Base-by-base conservation (phyloP, 2,888 invertebrate species). In the Yponomeuta cagnagella region DNA sequence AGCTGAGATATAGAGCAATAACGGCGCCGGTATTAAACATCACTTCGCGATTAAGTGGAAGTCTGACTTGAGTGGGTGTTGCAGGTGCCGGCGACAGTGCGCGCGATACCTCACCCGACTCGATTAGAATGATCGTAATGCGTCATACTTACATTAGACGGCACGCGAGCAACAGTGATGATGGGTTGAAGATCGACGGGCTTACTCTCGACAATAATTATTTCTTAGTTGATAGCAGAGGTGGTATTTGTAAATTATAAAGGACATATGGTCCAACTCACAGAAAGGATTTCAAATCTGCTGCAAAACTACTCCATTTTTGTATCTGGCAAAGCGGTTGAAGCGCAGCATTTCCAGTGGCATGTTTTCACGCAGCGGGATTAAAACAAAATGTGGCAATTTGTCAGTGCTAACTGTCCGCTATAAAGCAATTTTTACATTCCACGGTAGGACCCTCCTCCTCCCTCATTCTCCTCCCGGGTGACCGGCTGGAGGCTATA, bases 1-100 rank as follows among this genome's bases (percentile, higher is more conserved):
- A 76, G 72, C 73, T 76, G 79, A 78, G 74, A 76, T 75, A 76
- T 77, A 74, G 74, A 75, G 72, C 78, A 76, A 77, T 76, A 75
- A 75, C 68, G 43, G 2, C 73, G 71, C 71, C 72, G 74, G 74
- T 75, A 74, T 75, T 75, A 75, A 77, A 68, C 67, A 48, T 2
- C 68, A 15, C 67, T 67, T 12, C 52, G 15, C 52, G 12, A 8
- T 58, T 12, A 58, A 58, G 52, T 52, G 52, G 52, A 58, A 58
- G 52, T 15, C 15, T 15, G 15, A 58, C 52, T 15, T 5, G 52
- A 58, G 3, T 5, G 9, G 52, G 2, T 52, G 52, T 12, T 58
- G 52, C 15, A 15, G 52, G 43, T 6, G 43, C 43, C 43, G 8
- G 43, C 43, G 43, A 43, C 43, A 43, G 0, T 43, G 8, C 37